Conservation (phyloP, 2,888 invertebrate genomes). For the Slavum lentiscoides region DNA sequence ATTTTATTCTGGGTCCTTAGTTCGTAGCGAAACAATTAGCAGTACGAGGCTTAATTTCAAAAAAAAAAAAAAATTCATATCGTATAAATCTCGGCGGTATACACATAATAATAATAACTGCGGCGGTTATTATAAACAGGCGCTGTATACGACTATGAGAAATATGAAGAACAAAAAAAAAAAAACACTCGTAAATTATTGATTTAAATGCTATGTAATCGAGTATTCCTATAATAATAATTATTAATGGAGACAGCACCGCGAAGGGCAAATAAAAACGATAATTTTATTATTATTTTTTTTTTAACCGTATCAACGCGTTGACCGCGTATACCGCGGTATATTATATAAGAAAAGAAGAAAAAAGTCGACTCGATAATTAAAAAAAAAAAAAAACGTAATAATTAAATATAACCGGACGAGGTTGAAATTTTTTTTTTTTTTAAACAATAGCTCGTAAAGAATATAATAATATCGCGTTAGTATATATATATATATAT, state of each 20-base stretch:
- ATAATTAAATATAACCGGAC: background rate
- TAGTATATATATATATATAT: background rate
- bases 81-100: conserved; percentile 21
- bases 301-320: too few relatives aligned
- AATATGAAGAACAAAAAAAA: conserved; percentile 2
- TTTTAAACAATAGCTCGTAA: conserved; percentile 10
- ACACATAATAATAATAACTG: background rate
- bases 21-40: conserved; percentile 49
- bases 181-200: conserved; percentile 23
- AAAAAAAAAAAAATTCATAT: conserved; percentile 18
- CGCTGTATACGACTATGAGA: background rate
- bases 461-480: background rate
- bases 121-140: conserved; percentile 17
- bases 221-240: background rate
- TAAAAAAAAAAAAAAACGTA: conserved; percentile 6
- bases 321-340: too few relatives aligned
- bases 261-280: background rate
- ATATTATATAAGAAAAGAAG: too few relatives aligned
- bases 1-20: conserved; percentile 14
- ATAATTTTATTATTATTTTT: background rate
- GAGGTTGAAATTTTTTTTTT: background rate
- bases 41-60: conserved; percentile 28
- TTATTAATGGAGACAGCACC: conserved; percentile 22
- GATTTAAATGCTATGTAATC: background rate
- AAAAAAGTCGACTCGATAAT: conserved; percentile 16